phyloP scores from a whole-genome alignment of 2,113 vertebrate genomes.

The Synchiropus splendidus region DNA sequence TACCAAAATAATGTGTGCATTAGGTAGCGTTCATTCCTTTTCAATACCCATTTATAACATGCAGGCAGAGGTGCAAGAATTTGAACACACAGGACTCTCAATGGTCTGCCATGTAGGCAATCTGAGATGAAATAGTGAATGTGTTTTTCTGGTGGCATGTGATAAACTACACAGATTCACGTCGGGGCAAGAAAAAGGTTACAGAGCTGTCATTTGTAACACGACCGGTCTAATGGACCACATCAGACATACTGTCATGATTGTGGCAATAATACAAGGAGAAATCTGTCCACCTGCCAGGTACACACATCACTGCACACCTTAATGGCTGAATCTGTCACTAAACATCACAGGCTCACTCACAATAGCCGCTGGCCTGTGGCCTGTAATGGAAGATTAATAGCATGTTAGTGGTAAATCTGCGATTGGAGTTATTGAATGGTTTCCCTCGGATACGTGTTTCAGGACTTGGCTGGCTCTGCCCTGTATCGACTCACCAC shows the following conservation, averaged over 20 bases:
- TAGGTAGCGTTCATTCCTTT: slow-evolving; percentile 17
- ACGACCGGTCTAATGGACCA: slow-evolving; percentile 39
- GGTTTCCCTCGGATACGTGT: slow-evolving; percentile 48
- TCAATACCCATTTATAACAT: background rate
- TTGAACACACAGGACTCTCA: slow-evolving; percentile 39
- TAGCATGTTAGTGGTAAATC: slow-evolving; percentile 29
- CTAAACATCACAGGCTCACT: slow-evolving; percentile 7
- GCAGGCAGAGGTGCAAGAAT: slow-evolving; percentile 8
- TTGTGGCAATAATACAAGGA: slow-evolving; percentile 37
- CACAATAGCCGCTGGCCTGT: slow-evolving; percentile 19
- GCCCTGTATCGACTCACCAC: slow-evolving; percentile 43
- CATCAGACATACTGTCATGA: slow-evolving; percentile 38
- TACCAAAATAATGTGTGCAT: slow-evolving; percentile 13
- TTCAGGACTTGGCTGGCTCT: slow-evolving; percentile 39
- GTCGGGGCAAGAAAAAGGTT: slow-evolving; percentile 25
- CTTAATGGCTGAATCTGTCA: slow-evolving; percentile 44
- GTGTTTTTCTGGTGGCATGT: slow-evolving; percentile 24
- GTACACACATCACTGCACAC: slow-evolving; percentile 20
- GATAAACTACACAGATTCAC: slow-evolving; percentile 29
- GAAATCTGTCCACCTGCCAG: slow-evolving; percentile 35
- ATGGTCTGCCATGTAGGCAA: slow-evolving; percentile 50
- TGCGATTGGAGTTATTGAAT: slow-evolving; percentile 48
- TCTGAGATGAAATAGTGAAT: slow-evolving; percentile 34
- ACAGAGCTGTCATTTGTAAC: slow-evolving; percentile 35
- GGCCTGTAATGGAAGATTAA: slow-evolving; percentile 46